Evolutionary conservation across 2,113 vertebrate species (phyloP).

Genomic region (Athene noctua): DNA sequence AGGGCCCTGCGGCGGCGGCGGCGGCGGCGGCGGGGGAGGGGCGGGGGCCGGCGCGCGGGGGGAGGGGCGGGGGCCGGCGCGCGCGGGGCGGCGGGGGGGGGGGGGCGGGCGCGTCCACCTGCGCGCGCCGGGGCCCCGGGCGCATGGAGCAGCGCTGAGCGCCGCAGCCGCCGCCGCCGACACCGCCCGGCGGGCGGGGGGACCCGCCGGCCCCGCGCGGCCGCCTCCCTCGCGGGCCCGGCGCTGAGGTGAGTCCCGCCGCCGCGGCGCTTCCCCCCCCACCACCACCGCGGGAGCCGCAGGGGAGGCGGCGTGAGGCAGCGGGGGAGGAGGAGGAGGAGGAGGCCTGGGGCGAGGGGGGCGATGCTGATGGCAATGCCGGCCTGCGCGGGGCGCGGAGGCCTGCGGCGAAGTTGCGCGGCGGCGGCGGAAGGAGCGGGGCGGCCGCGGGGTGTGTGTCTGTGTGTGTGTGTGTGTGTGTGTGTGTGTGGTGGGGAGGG

Average conservation of each 20-base stretch:
- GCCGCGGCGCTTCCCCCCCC: not conserved
- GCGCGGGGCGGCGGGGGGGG: not conserved
- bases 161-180: too few relatives aligned
- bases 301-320: not conserved
- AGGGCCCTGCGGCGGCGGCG: not conserved
- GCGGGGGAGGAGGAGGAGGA: not conserved
- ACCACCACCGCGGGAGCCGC: not conserved
- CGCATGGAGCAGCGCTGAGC: not conserved
- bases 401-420: conserved; percentile 7
- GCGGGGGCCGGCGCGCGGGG: conserved; percentile 73
- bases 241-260: not conserved
- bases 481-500: not conserved
- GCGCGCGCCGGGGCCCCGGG: conserved; percentile 29
- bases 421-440: not conserved
- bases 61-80: conserved; percentile 29
- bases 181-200: not conserved
- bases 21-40: not conserved
- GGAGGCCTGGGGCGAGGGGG: not conserved
- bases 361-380: not conserved
- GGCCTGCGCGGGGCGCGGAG: not conserved
- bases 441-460: too few relatives aligned
- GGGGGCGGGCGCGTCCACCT: conserved; percentile 69
- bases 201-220: not conserved
- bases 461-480: not conserved
- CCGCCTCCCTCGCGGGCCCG: not conserved